Percentiles rank a stretch among this genome's conserved stretches.
phyloP scores from a whole-genome alignment of 2,888 invertebrate genomes.

The Harpagoxenus sublaevis region DNA sequence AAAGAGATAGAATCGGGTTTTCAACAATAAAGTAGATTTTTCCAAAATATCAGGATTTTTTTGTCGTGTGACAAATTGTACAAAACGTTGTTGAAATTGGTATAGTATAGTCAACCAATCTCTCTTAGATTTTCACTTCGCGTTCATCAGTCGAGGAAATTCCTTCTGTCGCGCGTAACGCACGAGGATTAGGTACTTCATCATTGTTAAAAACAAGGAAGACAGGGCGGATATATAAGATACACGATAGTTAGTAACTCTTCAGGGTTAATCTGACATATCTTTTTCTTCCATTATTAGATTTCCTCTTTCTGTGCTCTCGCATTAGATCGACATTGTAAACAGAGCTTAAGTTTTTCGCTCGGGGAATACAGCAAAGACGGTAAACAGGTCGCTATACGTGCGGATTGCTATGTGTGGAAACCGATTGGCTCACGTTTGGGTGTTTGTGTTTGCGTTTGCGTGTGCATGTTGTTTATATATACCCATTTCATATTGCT shows the following conservation, averaged over 20 bases:
- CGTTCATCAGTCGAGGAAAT: constrained; percentile 20
- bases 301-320: constrained; percentile 58
- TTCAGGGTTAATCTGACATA: constrained; percentile 57
- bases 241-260: constrained; percentile 19
- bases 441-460: neutral
- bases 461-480: neutral
- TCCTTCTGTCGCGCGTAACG: neutral
- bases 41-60: neutral
- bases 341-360: constrained; percentile 68
- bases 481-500: constrained; percentile 4
- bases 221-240: neutral
- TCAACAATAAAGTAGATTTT: neutral
- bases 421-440: constrained; percentile 14
- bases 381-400: constrained; percentile 68
- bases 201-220: constrained; percentile 29
- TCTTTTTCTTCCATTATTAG: constrained; percentile 49
- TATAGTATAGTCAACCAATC: neutral
- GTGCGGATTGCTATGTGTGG: constrained; percentile 46
- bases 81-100: neutral
- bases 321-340: constrained; percentile 45
- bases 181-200: neutral
- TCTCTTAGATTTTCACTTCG: neutral
- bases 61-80: neutral
- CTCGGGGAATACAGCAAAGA: constrained; percentile 65
- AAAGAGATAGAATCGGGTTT: neutral